These are phyloP conservation scores for Brenthis ino DNA, from an alignment of 2,888 invertebrate species.

Conservation along the genomic window DNA sequence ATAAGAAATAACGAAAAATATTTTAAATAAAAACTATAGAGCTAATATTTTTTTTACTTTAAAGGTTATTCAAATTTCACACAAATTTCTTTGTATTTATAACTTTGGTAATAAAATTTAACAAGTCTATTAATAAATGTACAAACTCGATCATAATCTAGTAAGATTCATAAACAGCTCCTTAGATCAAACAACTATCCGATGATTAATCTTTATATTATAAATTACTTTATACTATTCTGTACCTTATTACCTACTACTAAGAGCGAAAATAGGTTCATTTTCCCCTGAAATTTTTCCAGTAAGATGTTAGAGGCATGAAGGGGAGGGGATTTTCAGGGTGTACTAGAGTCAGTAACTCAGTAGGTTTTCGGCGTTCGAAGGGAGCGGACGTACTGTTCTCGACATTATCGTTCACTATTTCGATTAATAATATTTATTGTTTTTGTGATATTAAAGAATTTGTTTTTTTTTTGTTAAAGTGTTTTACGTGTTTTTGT, in stretches of 20 bases:
- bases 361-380: conserved; percentile 32
- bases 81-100: not conserved
- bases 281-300: conserved; percentile 34
- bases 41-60: too few relatives aligned
- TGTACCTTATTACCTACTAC: not conserved
- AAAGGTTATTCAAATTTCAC: too few relatives aligned
- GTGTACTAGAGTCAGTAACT: conserved; percentile 20
- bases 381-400: conserved; percentile 17
- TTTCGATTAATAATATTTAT: conserved; percentile 11
- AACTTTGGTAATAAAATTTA: not conserved
- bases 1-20: too few relatives aligned
- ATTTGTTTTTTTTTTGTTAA: conserved; percentile 1
- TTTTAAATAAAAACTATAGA: too few relatives aligned
- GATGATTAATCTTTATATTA: conserved; percentile 35
- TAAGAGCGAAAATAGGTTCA: conserved; percentile 26
- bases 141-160: conserved; percentile 31
- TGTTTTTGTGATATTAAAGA: conserved; percentile 3
- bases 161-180: conserved; percentile 35
- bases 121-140: conserved; percentile 20
- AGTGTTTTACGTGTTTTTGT: conserved; percentile 1
- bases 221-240: conserved; percentile 7
- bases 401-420: not conserved
- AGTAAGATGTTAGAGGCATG: conserved; percentile 35
- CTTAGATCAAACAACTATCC: conserved; percentile 36
- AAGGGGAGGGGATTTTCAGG: conserved; percentile 35